These are phyloP conservation scores for Eubasilissa regina DNA, from an alignment of 1,140 invertebrate species.

Conservation along the genomic window DNA sequence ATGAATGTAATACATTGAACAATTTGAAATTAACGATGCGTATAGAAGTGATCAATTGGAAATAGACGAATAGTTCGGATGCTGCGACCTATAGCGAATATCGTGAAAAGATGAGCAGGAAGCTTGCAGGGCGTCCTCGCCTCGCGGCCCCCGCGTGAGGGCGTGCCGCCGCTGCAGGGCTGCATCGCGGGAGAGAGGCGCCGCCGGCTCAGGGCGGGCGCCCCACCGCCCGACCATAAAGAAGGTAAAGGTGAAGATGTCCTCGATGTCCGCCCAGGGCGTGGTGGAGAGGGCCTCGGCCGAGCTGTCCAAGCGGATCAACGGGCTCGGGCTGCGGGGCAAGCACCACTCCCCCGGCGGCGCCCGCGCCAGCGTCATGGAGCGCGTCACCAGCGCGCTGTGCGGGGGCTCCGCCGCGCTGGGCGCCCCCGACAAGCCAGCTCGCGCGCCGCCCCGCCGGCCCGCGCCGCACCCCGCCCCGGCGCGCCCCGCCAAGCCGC, in stretches of 20 bases:
- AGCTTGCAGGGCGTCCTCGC: not conserved
- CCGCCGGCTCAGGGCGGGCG: slow-evolving; percentile 25
- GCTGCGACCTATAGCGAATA: no score
- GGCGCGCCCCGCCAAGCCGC: slow-evolving; percentile 63
- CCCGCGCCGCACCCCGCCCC: slow-evolving; percentile 63
- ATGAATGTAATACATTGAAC: no score
- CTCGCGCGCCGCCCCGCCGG: slow-evolving; percentile 36
- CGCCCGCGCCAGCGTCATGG: slow-evolving; percentile 80
- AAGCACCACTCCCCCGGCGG: slow-evolving; percentile 72
- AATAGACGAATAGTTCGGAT: no score
- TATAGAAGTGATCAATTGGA: no score
- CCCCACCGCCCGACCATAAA: slow-evolving; percentile 66
- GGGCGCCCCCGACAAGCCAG: slow-evolving; percentile 64
- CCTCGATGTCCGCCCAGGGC: slow-evolving; percentile 81
- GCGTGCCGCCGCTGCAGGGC: not conserved
- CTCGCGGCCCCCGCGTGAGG: not conserved
- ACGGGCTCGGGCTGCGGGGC: slow-evolving; percentile 83
- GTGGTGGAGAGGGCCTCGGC: slow-evolving; percentile 91
- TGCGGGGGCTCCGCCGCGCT: slow-evolving; percentile 76
- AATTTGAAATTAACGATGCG: no score
- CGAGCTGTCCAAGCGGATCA: slow-evolving; percentile 89
- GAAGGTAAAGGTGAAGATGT: slow-evolving; percentile 72
- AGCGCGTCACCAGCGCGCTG: slow-evolving; percentile 87
- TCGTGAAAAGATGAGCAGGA: not conserved
- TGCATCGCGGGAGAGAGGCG: slow-evolving; percentile 7